Evolutionary conservation across 2,113 vertebrate genomes (phyloP).

Genomic region (Ahaetulla prasina): DNA sequence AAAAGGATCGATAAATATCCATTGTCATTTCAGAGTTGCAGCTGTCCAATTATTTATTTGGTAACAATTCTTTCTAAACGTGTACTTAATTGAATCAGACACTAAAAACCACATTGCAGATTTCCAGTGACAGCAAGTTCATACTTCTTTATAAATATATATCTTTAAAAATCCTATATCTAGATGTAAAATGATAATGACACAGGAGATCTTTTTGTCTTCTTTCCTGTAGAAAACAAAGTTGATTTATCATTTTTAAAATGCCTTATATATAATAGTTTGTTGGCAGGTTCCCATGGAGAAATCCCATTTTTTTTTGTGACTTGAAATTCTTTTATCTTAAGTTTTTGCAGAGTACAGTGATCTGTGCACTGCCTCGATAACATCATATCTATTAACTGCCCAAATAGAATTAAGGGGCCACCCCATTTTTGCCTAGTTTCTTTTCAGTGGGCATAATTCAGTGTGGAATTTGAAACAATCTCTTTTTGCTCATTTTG

Average conservation of each 20-base stretch:
- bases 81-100: conserved; percentile 82
- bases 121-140: conserved; percentile 73
- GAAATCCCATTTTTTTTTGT: conserved; percentile 45
- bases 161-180: conserved; percentile 33
- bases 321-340: conserved; percentile 47
- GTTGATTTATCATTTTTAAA: conserved; percentile 50
- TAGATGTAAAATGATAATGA: conserved; percentile 55
- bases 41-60: conserved; percentile 84
- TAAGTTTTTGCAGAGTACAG: conserved; percentile 47
- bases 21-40: conserved; percentile 72
- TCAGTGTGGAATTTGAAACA: background rate
- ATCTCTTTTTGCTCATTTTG: background rate
- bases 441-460: background rate
- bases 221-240: conserved; percentile 33
- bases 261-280: conserved; percentile 36
- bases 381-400: conserved; percentile 42
- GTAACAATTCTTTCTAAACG: conserved; percentile 75
- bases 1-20: conserved; percentile 82
- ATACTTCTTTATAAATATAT: conserved; percentile 66
- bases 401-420: conserved; percentile 2
- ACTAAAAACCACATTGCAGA: conserved; percentile 76
- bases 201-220: conserved; percentile 25
- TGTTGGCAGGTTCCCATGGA: conserved; percentile 53
- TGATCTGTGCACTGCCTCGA: conserved; percentile 42
- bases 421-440: background rate